phyloP scores from a whole-genome alignment of 2,888 invertebrate genomes.

The Orchesella flavescens region DNA sequence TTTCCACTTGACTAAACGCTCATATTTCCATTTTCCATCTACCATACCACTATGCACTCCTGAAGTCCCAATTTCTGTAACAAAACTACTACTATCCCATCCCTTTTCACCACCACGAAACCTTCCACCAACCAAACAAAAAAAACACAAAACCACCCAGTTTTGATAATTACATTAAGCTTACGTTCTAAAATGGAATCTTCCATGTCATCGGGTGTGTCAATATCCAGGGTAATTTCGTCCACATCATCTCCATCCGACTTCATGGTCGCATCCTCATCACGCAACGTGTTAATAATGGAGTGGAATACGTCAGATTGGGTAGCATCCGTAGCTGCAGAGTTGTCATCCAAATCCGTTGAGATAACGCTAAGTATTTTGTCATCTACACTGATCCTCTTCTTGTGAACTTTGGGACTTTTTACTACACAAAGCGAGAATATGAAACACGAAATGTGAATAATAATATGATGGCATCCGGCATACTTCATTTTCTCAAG shows the following conservation, averaged over 20 bases:
- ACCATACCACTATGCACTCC: too few species aligned
- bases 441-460: neutral
- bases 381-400: constrained; percentile 74
- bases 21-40: neutral
- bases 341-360: constrained; percentile 68
- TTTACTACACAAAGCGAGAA: constrained; percentile 54
- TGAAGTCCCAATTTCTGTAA: too few species aligned
- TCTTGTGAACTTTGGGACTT: constrained; percentile 69
- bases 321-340: constrained; percentile 68
- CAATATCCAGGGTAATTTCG: constrained; percentile 75
- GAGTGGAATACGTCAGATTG: constrained; percentile 71
- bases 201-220: constrained; percentile 76
- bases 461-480: neutral
- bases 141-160: too few species aligned
- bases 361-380: constrained; percentile 73
- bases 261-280: constrained; percentile 70
- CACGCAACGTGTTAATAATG: constrained; percentile 62
- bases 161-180: constrained; percentile 41
- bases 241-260: constrained; percentile 76
- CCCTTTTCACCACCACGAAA: too few species aligned
- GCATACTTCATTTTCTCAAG: neutral
- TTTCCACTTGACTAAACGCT: too few species aligned
- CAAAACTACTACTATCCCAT: too few species aligned
- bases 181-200: constrained; percentile 75
- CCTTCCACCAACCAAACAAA: too few species aligned